A percentile compares a stretch with the other conserved stretches of the same genome.
Evolutionary conservation across 2,797 vertebrate genomes (phyloP).

Genomic region (Merluccius polli): DNA sequence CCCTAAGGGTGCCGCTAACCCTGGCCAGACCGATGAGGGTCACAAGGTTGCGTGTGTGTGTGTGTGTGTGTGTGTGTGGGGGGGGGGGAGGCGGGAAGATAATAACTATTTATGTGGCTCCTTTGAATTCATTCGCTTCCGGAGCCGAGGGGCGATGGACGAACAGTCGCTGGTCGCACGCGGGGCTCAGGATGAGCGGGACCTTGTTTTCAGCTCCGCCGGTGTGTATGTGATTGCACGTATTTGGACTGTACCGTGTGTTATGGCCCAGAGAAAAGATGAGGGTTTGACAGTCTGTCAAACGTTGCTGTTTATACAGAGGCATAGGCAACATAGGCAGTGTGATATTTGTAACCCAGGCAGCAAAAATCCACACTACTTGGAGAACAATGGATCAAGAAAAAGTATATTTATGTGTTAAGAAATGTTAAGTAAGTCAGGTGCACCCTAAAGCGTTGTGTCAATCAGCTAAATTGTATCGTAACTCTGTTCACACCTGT

Average conservation of each 20-base stretch:
- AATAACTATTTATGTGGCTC: conserved; percentile 37
- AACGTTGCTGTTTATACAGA: too few relatives aligned
- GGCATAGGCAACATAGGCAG: too few relatives aligned
- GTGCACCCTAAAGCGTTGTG: neutral
- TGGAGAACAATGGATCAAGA: too few relatives aligned
- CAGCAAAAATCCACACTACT: too few relatives aligned
- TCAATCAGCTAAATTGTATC: neutral
- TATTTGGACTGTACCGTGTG: neutral
- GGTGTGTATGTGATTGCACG: neutral
- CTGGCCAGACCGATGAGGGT: conserved; percentile 22
- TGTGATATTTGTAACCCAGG: too few relatives aligned
- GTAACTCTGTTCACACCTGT: neutral
- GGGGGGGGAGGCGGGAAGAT: conserved; percentile 5
- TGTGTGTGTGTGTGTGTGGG: conserved; percentile 17
- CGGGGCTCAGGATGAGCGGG: conserved; percentile 8
- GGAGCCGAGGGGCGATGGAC: neutral
- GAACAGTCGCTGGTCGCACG: too few relatives aligned
- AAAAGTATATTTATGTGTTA: too few relatives aligned
- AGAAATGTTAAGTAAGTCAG: too few relatives aligned
- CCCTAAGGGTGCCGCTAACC: conserved; percentile 4
- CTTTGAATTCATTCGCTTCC: conserved; percentile 29
- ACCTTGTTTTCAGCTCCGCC: neutral
- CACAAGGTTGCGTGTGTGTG: neutral
- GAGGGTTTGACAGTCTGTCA: too few relatives aligned
- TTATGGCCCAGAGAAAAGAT: too few relatives aligned